These are phyloP conservation scores for Phalacrocorax carbo DNA, from an alignment of 2,113 vertebrate species.

Conservation along the genomic window DNA sequence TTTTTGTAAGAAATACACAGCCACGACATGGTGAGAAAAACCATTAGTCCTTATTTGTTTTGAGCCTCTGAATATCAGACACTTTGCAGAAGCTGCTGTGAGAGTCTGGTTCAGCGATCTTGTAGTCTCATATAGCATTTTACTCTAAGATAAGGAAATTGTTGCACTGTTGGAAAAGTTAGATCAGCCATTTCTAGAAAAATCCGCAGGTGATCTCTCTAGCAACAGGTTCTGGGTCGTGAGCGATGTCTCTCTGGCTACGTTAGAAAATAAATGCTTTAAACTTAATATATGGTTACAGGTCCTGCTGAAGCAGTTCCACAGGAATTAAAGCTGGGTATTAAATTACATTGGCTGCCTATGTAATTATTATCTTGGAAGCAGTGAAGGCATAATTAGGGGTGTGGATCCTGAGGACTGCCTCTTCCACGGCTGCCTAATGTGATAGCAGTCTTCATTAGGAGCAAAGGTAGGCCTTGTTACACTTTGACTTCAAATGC, in stretches of 20 bases:
- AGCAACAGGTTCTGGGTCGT: background rate
- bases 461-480: background rate
- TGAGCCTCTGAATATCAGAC: fast-evolving
- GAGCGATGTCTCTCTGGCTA: background rate
- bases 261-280: background rate
- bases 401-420: constrained; percentile 26
- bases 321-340: constrained; percentile 42
- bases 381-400: constrained; percentile 30
- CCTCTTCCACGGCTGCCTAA: background rate
- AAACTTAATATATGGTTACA: background rate
- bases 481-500: background rate
- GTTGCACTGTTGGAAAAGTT: background rate
- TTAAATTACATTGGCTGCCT: constrained; percentile 41
- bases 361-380: constrained; percentile 57
- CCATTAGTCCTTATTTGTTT: background rate
- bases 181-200: background rate
- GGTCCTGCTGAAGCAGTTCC: constrained; percentile 56
- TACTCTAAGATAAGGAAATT: background rate
- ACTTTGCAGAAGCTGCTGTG: background rate
- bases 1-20: background rate
- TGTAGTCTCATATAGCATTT: background rate
- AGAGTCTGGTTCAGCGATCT: background rate
- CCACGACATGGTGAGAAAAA: background rate
- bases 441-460: background rate
- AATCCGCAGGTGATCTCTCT: background rate